phyloP scores from a whole-genome alignment of 2,888 invertebrate genomes.

The Cephus pulcher region DNA sequence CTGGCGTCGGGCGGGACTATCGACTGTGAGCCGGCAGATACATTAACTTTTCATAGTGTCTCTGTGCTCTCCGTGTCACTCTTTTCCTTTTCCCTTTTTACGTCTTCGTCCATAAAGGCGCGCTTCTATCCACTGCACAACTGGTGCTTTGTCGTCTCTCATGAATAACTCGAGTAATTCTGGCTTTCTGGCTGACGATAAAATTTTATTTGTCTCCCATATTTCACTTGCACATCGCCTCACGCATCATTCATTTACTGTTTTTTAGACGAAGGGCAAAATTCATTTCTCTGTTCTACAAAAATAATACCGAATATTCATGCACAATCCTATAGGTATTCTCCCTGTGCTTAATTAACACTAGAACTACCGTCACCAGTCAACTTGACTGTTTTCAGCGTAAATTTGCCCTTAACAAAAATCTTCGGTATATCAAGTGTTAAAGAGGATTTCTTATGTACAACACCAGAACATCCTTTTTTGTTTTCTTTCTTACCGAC shows the following conservation, averaged over 20 bases:
- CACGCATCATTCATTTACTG: background rate
- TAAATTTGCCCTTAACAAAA: no score
- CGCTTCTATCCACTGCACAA: background rate
- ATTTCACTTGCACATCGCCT: background rate
- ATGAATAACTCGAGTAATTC: slow-evolving; percentile 1
- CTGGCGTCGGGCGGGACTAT: background rate
- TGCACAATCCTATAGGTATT: background rate
- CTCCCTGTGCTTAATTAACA: background rate
- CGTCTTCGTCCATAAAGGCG: background rate
- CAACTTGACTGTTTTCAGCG: no score
- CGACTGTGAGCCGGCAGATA: background rate
- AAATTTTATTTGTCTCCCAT: background rate
- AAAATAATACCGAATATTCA: background rate
- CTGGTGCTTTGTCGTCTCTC: background rate
- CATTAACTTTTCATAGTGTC: background rate
- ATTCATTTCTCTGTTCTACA: background rate
- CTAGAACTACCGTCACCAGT: no score
- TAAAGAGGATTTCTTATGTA: background rate
- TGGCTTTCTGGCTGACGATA: background rate
- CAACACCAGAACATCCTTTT: background rate
- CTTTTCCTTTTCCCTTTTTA: background rate
- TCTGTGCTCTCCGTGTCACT: background rate
- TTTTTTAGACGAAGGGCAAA: background rate
- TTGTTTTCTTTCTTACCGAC: background rate
- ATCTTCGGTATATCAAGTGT: no score